Conservation (phyloP, 2,888 invertebrate species). For the Blastobasis adustella region DNA sequence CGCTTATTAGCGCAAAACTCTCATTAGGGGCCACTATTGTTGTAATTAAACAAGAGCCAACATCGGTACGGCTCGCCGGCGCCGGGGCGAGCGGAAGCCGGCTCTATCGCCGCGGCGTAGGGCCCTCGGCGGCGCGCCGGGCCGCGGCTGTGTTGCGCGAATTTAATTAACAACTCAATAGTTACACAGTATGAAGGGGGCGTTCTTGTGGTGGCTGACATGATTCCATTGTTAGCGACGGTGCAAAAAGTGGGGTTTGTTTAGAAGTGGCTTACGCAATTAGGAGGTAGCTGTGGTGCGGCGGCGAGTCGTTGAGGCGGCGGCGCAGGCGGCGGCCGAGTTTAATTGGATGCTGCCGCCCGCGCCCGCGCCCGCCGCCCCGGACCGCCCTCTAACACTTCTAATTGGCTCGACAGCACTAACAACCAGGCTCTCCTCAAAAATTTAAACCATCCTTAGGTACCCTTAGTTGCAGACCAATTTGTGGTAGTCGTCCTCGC, state of each 20-base stretch:
- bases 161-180: conserved; percentile 73
- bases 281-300: conserved; percentile 47
- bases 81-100: conserved; percentile 31
- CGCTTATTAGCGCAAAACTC: conserved; percentile 72
- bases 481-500: too few species aligned
- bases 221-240: conserved; percentile 64
- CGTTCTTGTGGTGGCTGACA: conserved; percentile 64
- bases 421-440: conserved; percentile 49
- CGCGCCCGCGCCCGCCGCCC: conserved; percentile 30
- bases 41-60: conserved; percentile 72
- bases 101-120: conserved; percentile 28
- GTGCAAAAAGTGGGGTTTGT: conserved; percentile 61
- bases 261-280: conserved; percentile 69
- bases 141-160: conserved; percentile 49
- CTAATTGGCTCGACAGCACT: conserved; percentile 67
- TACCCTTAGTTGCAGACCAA: too few species aligned
- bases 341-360: conserved; percentile 61
- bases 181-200: conserved; percentile 54
- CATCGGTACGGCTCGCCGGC: conserved; percentile 38
- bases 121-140: conserved; percentile 13
- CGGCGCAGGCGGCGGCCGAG: too few species aligned
- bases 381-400: conserved; percentile 46
- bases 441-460: conserved; percentile 36
- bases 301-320: not conserved
- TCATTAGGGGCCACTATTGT: conserved; percentile 74